These are phyloP conservation scores for Rhyacophila evoluta DNA, from an alignment of 2,888 invertebrate species.

Conservation along the genomic window DNA sequence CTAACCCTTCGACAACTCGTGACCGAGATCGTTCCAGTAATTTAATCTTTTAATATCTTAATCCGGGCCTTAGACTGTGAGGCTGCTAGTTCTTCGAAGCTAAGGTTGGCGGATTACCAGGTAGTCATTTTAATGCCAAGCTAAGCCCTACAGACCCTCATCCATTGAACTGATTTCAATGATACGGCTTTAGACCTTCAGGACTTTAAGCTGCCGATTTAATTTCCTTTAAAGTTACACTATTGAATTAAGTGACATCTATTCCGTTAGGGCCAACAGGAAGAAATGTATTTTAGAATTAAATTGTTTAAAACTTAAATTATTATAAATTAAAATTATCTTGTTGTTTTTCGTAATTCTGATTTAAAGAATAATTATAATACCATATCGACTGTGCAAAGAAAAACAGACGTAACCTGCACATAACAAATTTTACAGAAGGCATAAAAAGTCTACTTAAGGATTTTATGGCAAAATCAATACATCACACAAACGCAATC, in stretches of 20 bases:
- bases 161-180: conserved; percentile 22
- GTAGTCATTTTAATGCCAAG: conserved; percentile 3
- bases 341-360: too few relatives aligned
- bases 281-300: not conserved
- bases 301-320: too few relatives aligned
- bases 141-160: not conserved
- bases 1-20: conserved; percentile 5
- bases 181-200: not conserved
- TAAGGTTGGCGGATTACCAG: conserved; percentile 6
- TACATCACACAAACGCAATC: too few relatives aligned
- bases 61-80: conserved; percentile 9
- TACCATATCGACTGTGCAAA: too few relatives aligned
- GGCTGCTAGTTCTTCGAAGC: not conserved
- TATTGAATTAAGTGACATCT: not conserved
- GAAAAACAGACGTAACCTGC: too few relatives aligned
- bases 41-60: conserved; percentile 21
- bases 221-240: not conserved
- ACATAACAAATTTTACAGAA: too few relatives aligned
- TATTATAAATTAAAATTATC: too few relatives aligned
- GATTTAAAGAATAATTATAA: too few relatives aligned
- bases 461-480: too few relatives aligned
- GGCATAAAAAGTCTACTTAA: too few relatives aligned
- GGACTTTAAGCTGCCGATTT: not conserved
- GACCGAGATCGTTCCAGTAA: conserved; percentile 12
- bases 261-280: not conserved